Evolutionary conservation across 2,888 invertebrate genomes (phyloP), one percentile per base, ranked within the genome.

Genomic region (Taenaris catops): DNA sequence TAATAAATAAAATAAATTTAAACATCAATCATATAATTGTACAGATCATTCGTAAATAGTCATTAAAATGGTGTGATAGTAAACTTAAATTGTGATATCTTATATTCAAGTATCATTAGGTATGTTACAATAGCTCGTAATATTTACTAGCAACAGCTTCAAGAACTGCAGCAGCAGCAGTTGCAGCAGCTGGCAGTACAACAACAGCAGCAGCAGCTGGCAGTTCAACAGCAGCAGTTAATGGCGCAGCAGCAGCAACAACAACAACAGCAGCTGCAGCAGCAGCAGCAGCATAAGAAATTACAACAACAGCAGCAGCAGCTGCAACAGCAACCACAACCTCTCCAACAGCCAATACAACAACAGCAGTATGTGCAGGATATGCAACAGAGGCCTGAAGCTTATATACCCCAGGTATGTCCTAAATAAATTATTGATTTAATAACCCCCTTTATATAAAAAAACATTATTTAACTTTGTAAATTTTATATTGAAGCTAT

Each of bases 251-350:
- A 69, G 25, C 68, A 72, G 40, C 70, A 72, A 43, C 56, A 84
- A 45, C 71, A 65, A 33, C 61, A 62, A 52, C 62, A 67, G 14
- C 72, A 65, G 18, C 60, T 60, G 25, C 60, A 59, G 8, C 59
- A 60, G 46, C 70, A 75, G 41, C 58, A 63, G 28, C 24, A 55
- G 47, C 51, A 53, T 38, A 62, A 71, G 53, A 14, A 14, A 19
- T 17, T 17, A 17, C 60, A 62, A 19, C 62, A 66, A 38, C 60
- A 63, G 39, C 75, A 78, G 36, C 72, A 60, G 28, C 65, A 65
- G 43, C 64, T 63, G 41, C 70, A 73, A 49, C 75, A 74, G 47
- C 78, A 70, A 33, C 65, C 68, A 19, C 70, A 72, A 38, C 71
- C 71, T 43, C 57, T 84, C 43, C 72, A 66, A 28, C 63, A 64